phyloP scores from a whole-genome alignment of 2,888 invertebrate genomes.

The Stenurella melanura region DNA sequence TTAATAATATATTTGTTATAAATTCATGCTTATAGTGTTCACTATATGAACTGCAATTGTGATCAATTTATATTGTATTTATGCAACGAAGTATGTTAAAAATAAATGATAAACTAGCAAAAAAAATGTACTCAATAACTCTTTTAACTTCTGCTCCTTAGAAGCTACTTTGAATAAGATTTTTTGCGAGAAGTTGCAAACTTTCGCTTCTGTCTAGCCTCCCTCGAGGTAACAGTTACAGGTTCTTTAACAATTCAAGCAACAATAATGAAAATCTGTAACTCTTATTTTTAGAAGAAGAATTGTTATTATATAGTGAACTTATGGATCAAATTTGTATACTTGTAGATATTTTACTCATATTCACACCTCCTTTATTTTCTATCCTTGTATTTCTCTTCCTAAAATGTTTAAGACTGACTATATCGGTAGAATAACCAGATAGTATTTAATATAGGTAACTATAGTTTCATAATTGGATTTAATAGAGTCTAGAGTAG shows the following conservation, averaged over 20 bases:
- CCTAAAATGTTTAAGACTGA: slow-evolving; percentile 38
- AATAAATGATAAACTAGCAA: slow-evolving; percentile 56
- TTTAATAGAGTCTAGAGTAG: slow-evolving; percentile 13
- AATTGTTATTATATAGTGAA: slow-evolving; percentile 70
- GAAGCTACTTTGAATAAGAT: slow-evolving; percentile 55
- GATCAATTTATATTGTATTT: slow-evolving; percentile 71
- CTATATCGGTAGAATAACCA: slow-evolving; percentile 34
- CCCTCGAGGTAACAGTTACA: slow-evolving; percentile 31
- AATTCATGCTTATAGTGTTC: slow-evolving; percentile 73
- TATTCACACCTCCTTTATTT: slow-evolving; percentile 22
- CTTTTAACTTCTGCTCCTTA: slow-evolving; percentile 59
- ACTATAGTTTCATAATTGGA: slow-evolving; percentile 26
- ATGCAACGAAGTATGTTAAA: slow-evolving; percentile 68
- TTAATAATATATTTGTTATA: slow-evolving; percentile 65
- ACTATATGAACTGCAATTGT: slow-evolving; percentile 74
- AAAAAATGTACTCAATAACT: slow-evolving; percentile 59
- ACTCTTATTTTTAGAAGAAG: slow-evolving; percentile 31
- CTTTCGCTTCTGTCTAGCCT: slow-evolving; percentile 30
- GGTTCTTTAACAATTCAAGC: slow-evolving; percentile 33
- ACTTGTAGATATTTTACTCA: slow-evolving; percentile 66
- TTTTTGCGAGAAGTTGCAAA: slow-evolving; percentile 37
- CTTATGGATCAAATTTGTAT: slow-evolving; percentile 69
- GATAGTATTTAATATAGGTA: slow-evolving; percentile 11
- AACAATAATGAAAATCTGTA: slow-evolving; percentile 39
- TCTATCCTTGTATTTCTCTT: slow-evolving; percentile 19